Evolutionary conservation across 1,140 invertebrate species (phyloP).

Genomic region (Micrasema minimum): DNA sequence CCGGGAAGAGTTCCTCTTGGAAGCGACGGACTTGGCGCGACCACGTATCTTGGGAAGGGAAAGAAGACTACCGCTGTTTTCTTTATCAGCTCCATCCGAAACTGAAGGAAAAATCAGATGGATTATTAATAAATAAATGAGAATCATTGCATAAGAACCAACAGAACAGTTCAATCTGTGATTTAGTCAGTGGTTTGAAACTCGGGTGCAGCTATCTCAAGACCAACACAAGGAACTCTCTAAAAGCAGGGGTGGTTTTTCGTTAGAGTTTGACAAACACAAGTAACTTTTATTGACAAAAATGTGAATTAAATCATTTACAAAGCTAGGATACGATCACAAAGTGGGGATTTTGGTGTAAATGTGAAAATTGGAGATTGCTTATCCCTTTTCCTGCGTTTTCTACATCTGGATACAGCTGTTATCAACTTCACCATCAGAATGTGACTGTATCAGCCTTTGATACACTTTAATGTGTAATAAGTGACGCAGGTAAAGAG

Average conservation of each 20-base stretch:
- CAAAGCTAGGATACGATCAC: no score
- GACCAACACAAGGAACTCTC: not conserved
- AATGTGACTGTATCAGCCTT: no score
- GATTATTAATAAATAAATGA: conserved; percentile 1
- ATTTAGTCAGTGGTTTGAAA: conserved; percentile 10
- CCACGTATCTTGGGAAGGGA: conserved; percentile 58
- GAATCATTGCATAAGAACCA: not conserved
- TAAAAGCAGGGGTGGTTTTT: conserved; percentile 6
- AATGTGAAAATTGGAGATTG: no score
- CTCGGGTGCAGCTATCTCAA: conserved; percentile 16
- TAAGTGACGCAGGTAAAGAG: no score
- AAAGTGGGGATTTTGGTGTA: no score
- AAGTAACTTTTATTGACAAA: no score
- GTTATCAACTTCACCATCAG: no score
- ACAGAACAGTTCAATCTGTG: not conserved
- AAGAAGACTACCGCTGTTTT: conserved; percentile 45
- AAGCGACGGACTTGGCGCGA: conserved; percentile 55
- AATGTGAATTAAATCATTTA: no score
- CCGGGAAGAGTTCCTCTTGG: conserved; percentile 59
- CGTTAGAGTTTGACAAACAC: no score
- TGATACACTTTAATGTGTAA: no score
- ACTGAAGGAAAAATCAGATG: conserved; percentile 56
- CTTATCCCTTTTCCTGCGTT: no score
- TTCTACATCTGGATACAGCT: no score
- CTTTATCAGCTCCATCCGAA: conserved; percentile 67